phyloP scores from a whole-genome alignment of 2,797 vertebrate genomes.

The Silurus lanzhouensis region DNA sequence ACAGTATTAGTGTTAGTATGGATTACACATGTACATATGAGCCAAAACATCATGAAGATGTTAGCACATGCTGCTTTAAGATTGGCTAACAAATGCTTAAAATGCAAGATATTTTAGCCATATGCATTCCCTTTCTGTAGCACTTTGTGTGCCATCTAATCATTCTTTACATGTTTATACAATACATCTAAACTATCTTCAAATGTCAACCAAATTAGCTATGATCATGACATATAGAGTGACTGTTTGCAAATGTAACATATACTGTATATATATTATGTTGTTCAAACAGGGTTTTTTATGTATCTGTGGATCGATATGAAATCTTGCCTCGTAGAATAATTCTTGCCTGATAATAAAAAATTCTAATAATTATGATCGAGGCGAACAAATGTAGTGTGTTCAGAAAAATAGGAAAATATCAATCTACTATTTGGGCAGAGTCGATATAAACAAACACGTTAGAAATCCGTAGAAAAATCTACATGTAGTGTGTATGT shows the following conservation, averaged over 20 bases:
- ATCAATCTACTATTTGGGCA: not conserved
- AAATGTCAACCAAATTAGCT: slow-evolving; percentile 59
- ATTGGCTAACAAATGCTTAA: slow-evolving; percentile 59
- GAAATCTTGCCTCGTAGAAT: not conserved
- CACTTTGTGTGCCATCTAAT: slow-evolving; percentile 50
- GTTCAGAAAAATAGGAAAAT: not conserved
- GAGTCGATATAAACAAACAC: not conserved
- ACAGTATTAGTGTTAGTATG: not conserved
- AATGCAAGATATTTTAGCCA: slow-evolving; percentile 45
- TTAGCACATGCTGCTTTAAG: slow-evolving; percentile 33
- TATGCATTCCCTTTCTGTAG: slow-evolving; percentile 51
- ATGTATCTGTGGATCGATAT: not conserved
- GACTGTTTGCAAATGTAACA: slow-evolving; percentile 39
- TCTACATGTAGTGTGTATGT: not conserved
- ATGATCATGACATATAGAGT: slow-evolving; percentile 50
- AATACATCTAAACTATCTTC: slow-evolving; percentile 35
- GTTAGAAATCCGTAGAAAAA: not conserved
- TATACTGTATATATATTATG: slow-evolving; percentile 21
- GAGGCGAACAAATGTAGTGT: not conserved
- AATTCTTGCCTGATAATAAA: not conserved
- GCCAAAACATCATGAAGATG: slow-evolving; percentile 16
- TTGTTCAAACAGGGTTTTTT: slow-evolving; percentile 14
- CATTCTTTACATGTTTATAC: slow-evolving; percentile 58
- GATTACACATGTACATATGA: slow-evolving; percentile 26
- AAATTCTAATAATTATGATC: not conserved